Percentiles rank a stretch among this genome's conserved stretches.
Conservation (phyloP, 2,888 invertebrate genomes). For the Nipponacmea schrenckii region DNA sequence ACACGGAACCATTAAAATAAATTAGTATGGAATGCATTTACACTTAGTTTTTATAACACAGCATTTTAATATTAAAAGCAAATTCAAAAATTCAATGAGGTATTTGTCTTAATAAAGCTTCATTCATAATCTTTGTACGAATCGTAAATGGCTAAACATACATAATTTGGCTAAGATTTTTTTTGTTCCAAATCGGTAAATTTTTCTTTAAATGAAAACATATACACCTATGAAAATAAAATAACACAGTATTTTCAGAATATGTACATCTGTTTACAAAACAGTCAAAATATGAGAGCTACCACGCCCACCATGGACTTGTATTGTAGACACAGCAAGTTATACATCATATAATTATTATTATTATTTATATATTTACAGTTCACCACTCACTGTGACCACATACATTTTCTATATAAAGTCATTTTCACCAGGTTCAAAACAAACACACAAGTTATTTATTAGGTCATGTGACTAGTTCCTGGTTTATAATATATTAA, state of each 20-base stretch:
- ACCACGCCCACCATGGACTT: background rate
- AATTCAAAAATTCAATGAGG: slow-evolving; percentile 20
- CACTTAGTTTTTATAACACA: slow-evolving; percentile 19
- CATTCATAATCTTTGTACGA: background rate
- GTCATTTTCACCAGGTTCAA: slow-evolving; percentile 1
- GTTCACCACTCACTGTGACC: background rate
- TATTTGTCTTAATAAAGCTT: slow-evolving; percentile 22
- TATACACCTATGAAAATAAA: slow-evolving; percentile 8
- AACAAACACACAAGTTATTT: background rate
- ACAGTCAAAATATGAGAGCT: slow-evolving; percentile 2
- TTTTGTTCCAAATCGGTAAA: slow-evolving; percentile 3
- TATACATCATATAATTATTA: background rate
- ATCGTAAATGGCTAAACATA: background rate
- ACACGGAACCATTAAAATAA: slow-evolving; percentile 11
- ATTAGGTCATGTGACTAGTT: background rate
- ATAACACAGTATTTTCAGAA: slow-evolving; percentile 7
- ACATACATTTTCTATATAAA: slow-evolving; percentile 5
- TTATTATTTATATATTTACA: background rate
- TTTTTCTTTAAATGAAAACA: slow-evolving; percentile 3
- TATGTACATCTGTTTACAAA: slow-evolving; percentile 1
- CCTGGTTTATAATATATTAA: background rate
- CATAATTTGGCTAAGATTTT: slow-evolving; percentile 8
- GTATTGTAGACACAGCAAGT: slow-evolving; percentile 5
- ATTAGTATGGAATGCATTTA: slow-evolving; percentile 26
- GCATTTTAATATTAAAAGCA: slow-evolving; percentile 13